Evolutionary conservation across 2,888 invertebrate species (phyloP).

Genomic region (Lasioglossum vierecki): DNA sequence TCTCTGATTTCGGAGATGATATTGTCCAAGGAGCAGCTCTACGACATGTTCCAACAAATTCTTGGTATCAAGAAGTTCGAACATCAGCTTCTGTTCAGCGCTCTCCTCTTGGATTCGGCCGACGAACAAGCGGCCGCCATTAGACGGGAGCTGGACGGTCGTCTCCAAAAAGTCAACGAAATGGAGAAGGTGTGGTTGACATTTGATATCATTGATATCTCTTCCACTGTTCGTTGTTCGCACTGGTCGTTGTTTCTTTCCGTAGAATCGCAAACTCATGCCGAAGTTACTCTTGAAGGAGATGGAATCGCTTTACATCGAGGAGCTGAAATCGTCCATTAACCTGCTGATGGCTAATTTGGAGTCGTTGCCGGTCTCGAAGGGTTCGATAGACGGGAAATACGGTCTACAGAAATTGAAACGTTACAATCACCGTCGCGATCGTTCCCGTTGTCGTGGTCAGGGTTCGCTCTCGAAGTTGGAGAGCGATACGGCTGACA

Average conservation of each 20-base stretch:
- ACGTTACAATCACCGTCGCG: constrained; percentile 94
- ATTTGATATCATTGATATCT: no score
- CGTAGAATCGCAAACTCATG: constrained; percentile 97
- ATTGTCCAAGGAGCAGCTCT: constrained; percentile 99
- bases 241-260: not conserved
- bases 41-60: constrained; percentile 99
- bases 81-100: constrained; percentile 99
- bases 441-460: constrained; percentile 86
- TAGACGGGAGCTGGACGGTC: constrained; percentile 98
- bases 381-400: constrained; percentile 98
- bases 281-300: constrained; percentile 99
- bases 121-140: constrained; percentile 99
- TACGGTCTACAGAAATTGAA: constrained; percentile 99
- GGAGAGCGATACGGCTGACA: constrained; percentile 97
- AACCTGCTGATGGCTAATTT: constrained; percentile 99
- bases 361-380: constrained; percentile 99
- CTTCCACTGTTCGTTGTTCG: not conserved
- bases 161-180: constrained; percentile 98
- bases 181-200: constrained; percentile 93
- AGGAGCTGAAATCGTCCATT: constrained; percentile 98
- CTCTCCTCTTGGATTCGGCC: constrained; percentile 98
- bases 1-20: constrained; percentile 96
- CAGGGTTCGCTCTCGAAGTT: constrained; percentile 96
- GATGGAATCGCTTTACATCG: constrained; percentile 99
- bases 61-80: constrained; percentile 99